Evolutionary conservation across 2,888 invertebrate genomes (phyloP), one percentile per base, ranked within the genome.

Genomic region (Xestia c-nigrum): DNA sequence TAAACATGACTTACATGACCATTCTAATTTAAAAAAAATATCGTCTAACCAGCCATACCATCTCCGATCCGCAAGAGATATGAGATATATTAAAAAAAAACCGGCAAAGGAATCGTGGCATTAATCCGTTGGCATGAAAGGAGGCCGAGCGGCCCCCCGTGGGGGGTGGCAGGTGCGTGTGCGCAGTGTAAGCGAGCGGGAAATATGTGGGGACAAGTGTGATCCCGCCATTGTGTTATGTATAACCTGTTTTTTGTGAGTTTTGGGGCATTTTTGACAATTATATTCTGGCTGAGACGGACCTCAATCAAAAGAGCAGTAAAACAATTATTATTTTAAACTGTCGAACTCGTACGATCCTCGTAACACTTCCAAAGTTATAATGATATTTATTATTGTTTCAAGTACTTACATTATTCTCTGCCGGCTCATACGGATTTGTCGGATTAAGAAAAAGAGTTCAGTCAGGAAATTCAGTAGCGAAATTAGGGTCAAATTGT

Each of bases 101-200:
- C 81, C 75, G 89, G 89, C 88, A 89, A 91, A 92, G 90, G 74
- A 77, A 85, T 79, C 89, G 90, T 92, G 91, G 92, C 93, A 94
- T 95, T 95, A 95, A 95, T 95, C 94, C 94, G 94, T 93, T 93
- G 94, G 92, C 88, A 77, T 88, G 85, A 89, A 88, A 89, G 90
- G 89, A 92, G 91, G 88, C 92, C 90, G 90, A 89, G 91, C 86
- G 89, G 86, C 85, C 93, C 87, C 94, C 78, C 93, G 92, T 83
- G 91, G 95, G 95, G 94, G 92, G 89, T 91, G 94, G 94, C 95
- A 95, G 95, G 95, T 95, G 95, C 92, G 92, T 90, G 90, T 84
- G 90, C 90, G 89, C 90, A 87, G 88, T 89, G 87, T 86, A 89
- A 84, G 80, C 85, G 87, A 87, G 64, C 80, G 68, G 79, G 80